These are phyloP conservation scores for Antechinus stuartii DNA, from an alignment of 2,113 vertebrate genomes.

Conservation along the genomic window DNA sequence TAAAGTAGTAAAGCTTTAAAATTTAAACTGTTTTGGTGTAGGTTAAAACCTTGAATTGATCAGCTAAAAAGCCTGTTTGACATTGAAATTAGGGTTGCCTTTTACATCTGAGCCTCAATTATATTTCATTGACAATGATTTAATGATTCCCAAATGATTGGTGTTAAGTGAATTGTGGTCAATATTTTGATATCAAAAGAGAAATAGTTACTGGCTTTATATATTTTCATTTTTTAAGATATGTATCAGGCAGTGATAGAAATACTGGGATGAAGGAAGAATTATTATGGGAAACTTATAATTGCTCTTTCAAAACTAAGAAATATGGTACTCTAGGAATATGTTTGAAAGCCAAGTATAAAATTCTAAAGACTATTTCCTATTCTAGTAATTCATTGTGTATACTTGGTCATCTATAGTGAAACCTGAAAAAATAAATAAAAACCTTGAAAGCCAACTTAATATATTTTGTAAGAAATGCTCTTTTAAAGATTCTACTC, in stretches of 20 bases:
- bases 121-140: neutral
- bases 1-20: accelerated
- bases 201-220: neutral
- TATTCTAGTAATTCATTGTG: neutral
- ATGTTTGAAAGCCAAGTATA: neutral
- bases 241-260: neutral
- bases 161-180: neutral
- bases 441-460: neutral
- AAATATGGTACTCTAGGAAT: neutral
- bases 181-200: conserved; percentile 35
- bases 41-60: accelerated
- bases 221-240: neutral
- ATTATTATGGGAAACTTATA: neutral
- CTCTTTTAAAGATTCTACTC: neutral
- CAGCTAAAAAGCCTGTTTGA: neutral
- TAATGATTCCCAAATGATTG: conserved; percentile 7
- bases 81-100: neutral
- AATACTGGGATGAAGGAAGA: neutral
- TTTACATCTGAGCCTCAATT: conserved; percentile 23
- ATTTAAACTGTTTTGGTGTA: accelerated
- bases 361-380: neutral
- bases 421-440: neutral
- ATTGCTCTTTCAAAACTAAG: neutral
- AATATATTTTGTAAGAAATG: accelerated
- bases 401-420: neutral